phyloP scores from a whole-genome alignment of 2,113 vertebrate genomes.

The Dunckerocampus dactyliophorus region DNA sequence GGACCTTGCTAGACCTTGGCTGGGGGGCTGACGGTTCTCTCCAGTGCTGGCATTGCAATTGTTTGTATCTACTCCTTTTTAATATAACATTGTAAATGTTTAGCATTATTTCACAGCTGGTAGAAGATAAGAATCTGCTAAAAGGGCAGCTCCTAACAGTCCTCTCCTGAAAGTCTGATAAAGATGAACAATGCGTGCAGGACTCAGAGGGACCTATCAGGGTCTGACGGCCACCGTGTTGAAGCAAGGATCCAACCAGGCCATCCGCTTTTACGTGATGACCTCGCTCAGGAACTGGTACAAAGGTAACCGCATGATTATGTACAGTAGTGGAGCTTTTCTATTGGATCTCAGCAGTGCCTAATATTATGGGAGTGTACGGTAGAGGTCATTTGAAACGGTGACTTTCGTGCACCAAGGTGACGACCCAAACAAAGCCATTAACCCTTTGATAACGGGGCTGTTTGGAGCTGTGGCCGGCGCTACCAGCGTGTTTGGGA shows the following conservation, averaged over 20 bases:
- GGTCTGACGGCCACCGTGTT: conserved; percentile 90
- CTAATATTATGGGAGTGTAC: too few relatives aligned
- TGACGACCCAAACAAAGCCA: conserved; percentile 81
- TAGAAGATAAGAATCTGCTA: too few relatives aligned
- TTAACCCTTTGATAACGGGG: conserved; percentile 89
- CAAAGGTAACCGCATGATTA: conserved; percentile 74
- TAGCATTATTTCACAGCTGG: too few relatives aligned
- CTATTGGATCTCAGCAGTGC: too few relatives aligned
- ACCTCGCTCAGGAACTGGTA: conserved; percentile 96
- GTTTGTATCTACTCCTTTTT: too few relatives aligned
- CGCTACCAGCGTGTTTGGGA: conserved; percentile 92
- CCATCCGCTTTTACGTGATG: conserved; percentile 97
- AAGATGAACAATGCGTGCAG: conserved; percentile 52
- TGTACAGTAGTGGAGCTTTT: not conserved
- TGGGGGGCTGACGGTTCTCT: too few relatives aligned
- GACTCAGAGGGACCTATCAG: conserved; percentile 90
- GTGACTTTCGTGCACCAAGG: conserved; percentile 61
- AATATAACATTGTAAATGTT: too few relatives aligned
- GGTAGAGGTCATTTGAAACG: not conserved
- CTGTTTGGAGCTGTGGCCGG: conserved; percentile 85
- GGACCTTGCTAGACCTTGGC: too few relatives aligned
- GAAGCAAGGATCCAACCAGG: conserved; percentile 97
- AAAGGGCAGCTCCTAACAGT: too few relatives aligned
- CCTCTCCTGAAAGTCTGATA: too few relatives aligned
- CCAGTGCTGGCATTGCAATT: too few relatives aligned